Percentiles rank a stretch among this genome's conserved stretches.
Evolutionary conservation across 2,888 invertebrate genomes (phyloP).

Genomic region (Fragum fragum): DNA sequence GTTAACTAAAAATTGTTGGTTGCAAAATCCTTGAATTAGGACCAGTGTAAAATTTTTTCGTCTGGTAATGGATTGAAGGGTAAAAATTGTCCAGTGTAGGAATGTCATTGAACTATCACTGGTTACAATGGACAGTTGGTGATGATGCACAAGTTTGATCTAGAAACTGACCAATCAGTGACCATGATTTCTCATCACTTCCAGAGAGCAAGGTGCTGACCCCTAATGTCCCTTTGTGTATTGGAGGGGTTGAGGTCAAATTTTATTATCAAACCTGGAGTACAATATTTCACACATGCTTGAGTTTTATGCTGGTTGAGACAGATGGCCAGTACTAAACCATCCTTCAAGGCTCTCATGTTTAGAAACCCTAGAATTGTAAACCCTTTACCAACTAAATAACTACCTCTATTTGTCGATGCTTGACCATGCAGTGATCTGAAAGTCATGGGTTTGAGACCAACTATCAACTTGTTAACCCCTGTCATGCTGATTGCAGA

Average conservation of each 20-base stretch:
- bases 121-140: background rate
- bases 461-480: too few species aligned
- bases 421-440: too few species aligned
- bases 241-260: constrained; percentile 7
- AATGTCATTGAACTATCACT: too few species aligned
- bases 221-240: constrained; percentile 16
- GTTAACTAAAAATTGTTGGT: too few species aligned
- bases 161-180: background rate
- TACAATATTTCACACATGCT: constrained; percentile 22
- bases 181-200: background rate
- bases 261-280: constrained; percentile 6
- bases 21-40: too few species aligned
- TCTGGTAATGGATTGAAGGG: too few species aligned
- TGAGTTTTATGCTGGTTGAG: constrained; percentile 5
- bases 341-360: background rate
- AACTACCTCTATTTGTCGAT: too few species aligned
- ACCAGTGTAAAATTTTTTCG: too few species aligned
- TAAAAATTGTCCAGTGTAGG: too few species aligned
- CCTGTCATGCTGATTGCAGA: too few species aligned
- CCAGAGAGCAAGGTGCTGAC: background rate
- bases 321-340: constrained; percentile 9
- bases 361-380: background rate
- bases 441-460: too few species aligned
- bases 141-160: constrained; percentile 3
- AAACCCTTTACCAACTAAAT: background rate